Evolutionary conservation across 2,888 invertebrate species (phyloP).

Genomic region (Biston betularia): DNA sequence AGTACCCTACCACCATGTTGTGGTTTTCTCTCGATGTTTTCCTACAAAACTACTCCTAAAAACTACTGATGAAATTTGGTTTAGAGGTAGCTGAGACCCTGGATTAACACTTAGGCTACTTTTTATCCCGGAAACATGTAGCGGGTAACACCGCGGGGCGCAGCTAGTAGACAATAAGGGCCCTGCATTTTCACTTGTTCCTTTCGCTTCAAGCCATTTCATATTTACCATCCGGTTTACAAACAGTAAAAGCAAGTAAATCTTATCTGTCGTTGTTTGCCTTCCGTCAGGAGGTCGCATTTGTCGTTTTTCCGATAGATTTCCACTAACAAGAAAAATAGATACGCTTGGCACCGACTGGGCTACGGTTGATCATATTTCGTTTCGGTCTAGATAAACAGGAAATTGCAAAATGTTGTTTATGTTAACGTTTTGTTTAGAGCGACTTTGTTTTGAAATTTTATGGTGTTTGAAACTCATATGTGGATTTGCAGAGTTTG

Average conservation of each 20-base stretch:
- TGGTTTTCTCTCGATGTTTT: no score
- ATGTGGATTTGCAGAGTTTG: neutral
- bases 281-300: slow-evolving; percentile 48
- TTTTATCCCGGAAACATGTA: no score
- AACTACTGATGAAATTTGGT: no score
- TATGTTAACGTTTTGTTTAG: slow-evolving; percentile 32
- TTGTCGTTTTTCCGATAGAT: slow-evolving; percentile 74
- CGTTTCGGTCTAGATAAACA: slow-evolving; percentile 59
- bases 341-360: slow-evolving; percentile 57
- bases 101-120: no score
- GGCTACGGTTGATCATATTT: slow-evolving; percentile 67
- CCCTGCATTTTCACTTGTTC: neutral
- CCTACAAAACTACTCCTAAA: no score
- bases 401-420: slow-evolving; percentile 53
- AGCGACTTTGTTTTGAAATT: slow-evolving; percentile 12
- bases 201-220: slow-evolving; percentile 10
- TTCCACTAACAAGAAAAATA: slow-evolving; percentile 76
- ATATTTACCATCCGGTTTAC: slow-evolving; percentile 30
- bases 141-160: no score
- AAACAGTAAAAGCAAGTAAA: slow-evolving; percentile 44
- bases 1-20: no score
- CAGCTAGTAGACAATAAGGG: no score
- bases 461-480: slow-evolving; percentile 1
- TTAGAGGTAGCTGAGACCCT: no score
- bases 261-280: slow-evolving; percentile 50